phyloP scores from a whole-genome alignment of 2,797 vertebrate genomes.

The Melopsittacus undulatus region DNA sequence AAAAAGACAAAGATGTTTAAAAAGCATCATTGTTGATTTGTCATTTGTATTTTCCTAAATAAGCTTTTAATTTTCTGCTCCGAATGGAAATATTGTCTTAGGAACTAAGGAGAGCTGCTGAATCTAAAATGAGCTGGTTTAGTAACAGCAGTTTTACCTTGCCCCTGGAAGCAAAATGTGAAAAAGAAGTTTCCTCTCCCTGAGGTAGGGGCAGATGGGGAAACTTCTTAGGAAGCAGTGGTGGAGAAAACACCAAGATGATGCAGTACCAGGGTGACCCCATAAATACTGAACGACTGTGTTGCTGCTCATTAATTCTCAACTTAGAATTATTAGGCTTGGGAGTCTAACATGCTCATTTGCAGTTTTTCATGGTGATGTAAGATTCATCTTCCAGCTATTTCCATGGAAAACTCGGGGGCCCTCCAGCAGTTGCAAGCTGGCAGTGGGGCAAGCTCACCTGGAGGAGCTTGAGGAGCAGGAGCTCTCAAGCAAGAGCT shows the following conservation, averaged over 20 bases:
- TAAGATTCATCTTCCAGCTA: neutral
- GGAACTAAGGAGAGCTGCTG: neutral
- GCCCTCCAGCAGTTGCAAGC: neutral
- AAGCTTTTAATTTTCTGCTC: constrained; percentile 15
- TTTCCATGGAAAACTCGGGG: neutral
- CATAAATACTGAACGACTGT: rapidly evolving
- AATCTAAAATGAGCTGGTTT: neutral
- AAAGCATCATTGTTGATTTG: neutral
- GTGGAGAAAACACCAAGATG: neutral
- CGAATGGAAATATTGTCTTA: neutral
- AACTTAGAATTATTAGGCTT: neutral
- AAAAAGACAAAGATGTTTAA: neutral
- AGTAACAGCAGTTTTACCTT: neutral
- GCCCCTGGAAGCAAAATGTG: neutral
- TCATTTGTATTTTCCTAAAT: neutral
- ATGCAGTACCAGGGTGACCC: neutral
- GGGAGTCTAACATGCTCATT: neutral
- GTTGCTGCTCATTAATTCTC: neutral
- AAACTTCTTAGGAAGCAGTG: neutral
- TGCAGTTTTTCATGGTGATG: neutral
- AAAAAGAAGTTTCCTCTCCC: neutral
- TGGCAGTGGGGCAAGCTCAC: neutral
- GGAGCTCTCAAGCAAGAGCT: neutral
- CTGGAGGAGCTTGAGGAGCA: neutral
- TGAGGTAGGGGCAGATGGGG: neutral